A percentile compares a stretch with the other conserved stretches of the same genome.
Evolutionary conservation across 2,888 invertebrate genomes (phyloP).

Genomic region (Drosophila neonasuta): DNA sequence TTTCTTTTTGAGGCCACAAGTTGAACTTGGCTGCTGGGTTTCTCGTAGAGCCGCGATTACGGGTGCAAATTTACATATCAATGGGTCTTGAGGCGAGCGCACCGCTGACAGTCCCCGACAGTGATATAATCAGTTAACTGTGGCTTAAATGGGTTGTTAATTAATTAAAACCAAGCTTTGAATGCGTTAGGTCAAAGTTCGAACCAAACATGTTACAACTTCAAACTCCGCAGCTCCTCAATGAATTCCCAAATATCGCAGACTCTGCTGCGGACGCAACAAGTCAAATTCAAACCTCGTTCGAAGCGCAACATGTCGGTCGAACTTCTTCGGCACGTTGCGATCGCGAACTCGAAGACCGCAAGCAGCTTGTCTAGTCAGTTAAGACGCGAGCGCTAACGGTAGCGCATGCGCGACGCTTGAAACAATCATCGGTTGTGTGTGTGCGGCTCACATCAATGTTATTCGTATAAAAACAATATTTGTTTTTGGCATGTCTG

Average conservation of each 20-base stretch:
- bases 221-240: neutral
- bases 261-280: neutral
- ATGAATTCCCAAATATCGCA: neutral
- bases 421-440: constrained; percentile 5
- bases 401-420: constrained; percentile 62
- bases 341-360: neutral
- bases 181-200: constrained; percentile 34
- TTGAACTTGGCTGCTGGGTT: constrained; percentile 61
- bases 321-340: constrained; percentile 10
- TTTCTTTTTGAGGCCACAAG: constrained; percentile 53
- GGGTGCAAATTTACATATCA: constrained; percentile 65
- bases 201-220: constrained; percentile 18
- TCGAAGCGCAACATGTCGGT: constrained; percentile 13
- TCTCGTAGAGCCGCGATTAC: constrained; percentile 32
- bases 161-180: constrained; percentile 51
- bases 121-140: constrained; percentile 65
- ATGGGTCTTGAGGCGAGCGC: constrained; percentile 38
- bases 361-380: constrained; percentile 34
- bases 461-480: neutral
- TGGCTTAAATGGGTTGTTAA: constrained; percentile 61
- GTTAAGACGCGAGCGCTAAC: constrained; percentile 52
- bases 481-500: constrained; percentile 41
- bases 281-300: neutral
- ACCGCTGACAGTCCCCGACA: constrained; percentile 32
- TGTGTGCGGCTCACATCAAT: neutral